A percentile compares a stretch with the other conserved stretches of the same genome.
Conservation (phyloP, 2,113 vertebrate genomes). For the Meriones unguiculatus region DNA sequence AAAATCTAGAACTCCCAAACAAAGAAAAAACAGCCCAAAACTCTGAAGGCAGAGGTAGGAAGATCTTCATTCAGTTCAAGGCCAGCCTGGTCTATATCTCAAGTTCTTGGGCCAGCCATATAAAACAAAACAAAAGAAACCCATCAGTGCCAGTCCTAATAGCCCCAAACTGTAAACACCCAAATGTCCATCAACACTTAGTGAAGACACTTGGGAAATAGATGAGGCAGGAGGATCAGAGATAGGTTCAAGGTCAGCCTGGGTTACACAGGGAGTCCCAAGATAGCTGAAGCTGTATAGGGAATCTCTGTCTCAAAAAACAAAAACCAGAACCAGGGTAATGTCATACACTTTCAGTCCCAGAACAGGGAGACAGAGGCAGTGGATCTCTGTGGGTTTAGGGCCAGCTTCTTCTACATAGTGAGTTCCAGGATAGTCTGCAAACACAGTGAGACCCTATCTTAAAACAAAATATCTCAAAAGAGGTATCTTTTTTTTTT, state of each 20-base stretch:
- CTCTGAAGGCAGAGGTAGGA: too few species aligned
- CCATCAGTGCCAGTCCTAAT: neutral
- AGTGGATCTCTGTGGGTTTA: neutral
- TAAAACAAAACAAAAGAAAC: neutral
- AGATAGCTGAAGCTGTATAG: neutral
- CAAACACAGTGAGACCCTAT: neutral
- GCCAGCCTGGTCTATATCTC: neutral
- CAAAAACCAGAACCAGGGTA: neutral
- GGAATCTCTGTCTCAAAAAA: neutral
- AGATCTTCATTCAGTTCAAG: neutral
- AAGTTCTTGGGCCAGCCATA: neutral
- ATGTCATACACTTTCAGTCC: neutral
- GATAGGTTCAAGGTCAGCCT: neutral
- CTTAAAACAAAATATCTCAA: neutral
- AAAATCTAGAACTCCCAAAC: neutral
- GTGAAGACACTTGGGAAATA: neutral
- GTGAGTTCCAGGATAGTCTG: neutral
- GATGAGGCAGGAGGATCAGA: neutral
- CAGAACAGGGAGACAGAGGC: neutral
- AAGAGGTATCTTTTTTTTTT: too few species aligned
- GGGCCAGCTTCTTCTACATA: neutral
- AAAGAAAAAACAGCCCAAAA: neutral
- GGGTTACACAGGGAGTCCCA: neutral
- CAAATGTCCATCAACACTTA: neutral
- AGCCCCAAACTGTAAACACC: neutral